phyloP scores from a whole-genome alignment of 2,888 invertebrate genomes.

The Cosmia trapezina region DNA sequence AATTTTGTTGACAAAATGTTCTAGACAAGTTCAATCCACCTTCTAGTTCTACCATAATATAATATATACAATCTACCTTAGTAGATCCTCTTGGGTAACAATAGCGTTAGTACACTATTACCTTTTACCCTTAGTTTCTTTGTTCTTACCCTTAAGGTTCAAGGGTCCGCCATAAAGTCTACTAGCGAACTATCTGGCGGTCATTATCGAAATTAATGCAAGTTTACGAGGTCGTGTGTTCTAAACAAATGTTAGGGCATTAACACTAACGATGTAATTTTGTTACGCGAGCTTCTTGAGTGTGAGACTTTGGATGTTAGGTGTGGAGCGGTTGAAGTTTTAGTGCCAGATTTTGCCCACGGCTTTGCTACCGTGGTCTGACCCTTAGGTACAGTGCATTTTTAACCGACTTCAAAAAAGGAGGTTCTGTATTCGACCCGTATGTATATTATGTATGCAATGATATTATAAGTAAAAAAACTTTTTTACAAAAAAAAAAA shows the following conservation, averaged over 20 bases:
- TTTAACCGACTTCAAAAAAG: too few species aligned
- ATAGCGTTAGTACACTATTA: conserved; percentile 43
- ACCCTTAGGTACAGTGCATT: neutral
- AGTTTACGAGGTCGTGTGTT: conserved; percentile 76
- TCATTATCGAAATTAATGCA: conserved; percentile 78
- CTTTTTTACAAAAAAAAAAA: too few species aligned
- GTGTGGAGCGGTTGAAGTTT: conserved; percentile 13
- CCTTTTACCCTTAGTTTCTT: conserved; percentile 42
- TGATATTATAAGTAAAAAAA: too few species aligned
- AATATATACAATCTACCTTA: conserved; percentile 12
- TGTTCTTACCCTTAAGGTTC: conserved; percentile 34
- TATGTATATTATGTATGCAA: too few species aligned
- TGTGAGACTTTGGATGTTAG: conserved; percentile 36
- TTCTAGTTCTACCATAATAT: conserved; percentile 8
- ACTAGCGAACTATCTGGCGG: conserved; percentile 62
- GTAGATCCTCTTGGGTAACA: conserved; percentile 28
- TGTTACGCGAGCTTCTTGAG: conserved; percentile 75
- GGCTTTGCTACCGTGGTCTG: neutral
- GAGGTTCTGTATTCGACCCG: too few species aligned
- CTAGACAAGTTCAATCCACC: conserved; percentile 1
- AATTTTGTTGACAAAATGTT: conserved; percentile 14
- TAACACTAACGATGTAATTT: conserved; percentile 82
- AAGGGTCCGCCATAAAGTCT: conserved; percentile 56
- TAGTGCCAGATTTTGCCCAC: neutral
- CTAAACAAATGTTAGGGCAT: conserved; percentile 80